Evolutionary conservation across 2,113 vertebrate genomes (phyloP), one percentile per base, ranked within the genome.

Genomic region (Cochlearius cochlearius): DNA sequence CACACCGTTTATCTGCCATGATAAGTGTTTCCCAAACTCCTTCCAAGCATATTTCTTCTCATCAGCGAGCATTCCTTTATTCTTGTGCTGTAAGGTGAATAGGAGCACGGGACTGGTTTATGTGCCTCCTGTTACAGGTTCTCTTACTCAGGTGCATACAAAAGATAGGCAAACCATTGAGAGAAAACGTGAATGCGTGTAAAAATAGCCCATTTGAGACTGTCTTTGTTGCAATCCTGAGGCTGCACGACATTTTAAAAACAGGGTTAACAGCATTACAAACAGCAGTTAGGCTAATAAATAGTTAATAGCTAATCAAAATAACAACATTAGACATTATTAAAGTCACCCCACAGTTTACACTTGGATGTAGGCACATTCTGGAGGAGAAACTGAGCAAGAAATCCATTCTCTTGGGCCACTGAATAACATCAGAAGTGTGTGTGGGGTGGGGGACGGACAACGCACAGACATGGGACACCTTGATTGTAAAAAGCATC

Each of bases 61-160:
- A 4, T 26, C 75, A 94, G 52, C 0, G 2, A 88, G 45, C 27
- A 22, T 19, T 52, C 34, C 45, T 92, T 89, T 76, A 55, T 34
- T 82, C 36, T 23, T 49, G 26, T 36, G 21, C 43, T 84, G 23
- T 22, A n/a, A 79, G 58, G 49, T 53, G 47, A 89, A 63, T 10
- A 52, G 55, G 30, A 86, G 29, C 78, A 38, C 9, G 38, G 36
- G 49, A 45, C 32, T 77, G 47, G 30, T 76, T 74, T 26, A 47
- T 34, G 30, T 68, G 52, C 9, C 53, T 38, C 15, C 11, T 0
- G 0, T 76, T 92, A 47, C 0, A 0, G 45, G 25, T 85, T 58
- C 50, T 60, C 56, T 67, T 58, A n/a, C 29, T 79, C 43, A 41
- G 30, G 30, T 62, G 34, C 7, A 11, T 22, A 32, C 49, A 43